These are phyloP conservation scores for Sapajus apella DNA, from an alignment of 2,113 vertebrate genomes.

Conservation along the genomic window DNA sequence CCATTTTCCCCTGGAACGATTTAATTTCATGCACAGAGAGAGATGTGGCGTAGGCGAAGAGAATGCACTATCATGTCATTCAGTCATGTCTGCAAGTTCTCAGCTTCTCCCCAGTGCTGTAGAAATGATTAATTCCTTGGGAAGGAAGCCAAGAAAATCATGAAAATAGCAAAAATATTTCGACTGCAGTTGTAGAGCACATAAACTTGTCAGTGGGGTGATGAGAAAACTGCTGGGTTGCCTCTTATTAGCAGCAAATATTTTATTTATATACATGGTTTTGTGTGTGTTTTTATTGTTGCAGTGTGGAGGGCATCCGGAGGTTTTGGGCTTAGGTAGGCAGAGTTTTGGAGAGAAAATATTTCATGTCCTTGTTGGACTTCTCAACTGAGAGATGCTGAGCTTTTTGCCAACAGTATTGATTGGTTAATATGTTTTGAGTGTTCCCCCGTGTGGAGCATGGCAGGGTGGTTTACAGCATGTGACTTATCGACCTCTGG, in stretches of 20 bases:
- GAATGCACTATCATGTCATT: conserved; percentile 54
- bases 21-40: conserved; percentile 54
- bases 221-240: conserved; percentile 69
- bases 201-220: conserved; percentile 72
- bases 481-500: background rate
- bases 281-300: background rate
- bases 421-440: conserved; percentile 31
- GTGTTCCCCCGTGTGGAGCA: background rate
- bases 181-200: conserved; percentile 57
- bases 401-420: conserved; percentile 1
- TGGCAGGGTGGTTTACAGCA: background rate
- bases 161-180: conserved; percentile 78
- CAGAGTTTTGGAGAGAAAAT: background rate
- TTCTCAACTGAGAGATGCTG: background rate
- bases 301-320: rapidly evolving
- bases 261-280: conserved; percentile 57
- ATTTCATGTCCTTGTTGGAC: conserved; percentile 16
- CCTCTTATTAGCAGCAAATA: conserved; percentile 67
- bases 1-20: background rate
- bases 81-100: conserved; percentile 65
- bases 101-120: conserved; percentile 55
- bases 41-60: background rate
- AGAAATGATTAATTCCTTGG: conserved; percentile 74
- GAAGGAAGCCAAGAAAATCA: conserved; percentile 74
- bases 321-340: background rate